phyloP scores from a whole-genome alignment of 2,797 vertebrate species.

The Siniperca undulata region DNA sequence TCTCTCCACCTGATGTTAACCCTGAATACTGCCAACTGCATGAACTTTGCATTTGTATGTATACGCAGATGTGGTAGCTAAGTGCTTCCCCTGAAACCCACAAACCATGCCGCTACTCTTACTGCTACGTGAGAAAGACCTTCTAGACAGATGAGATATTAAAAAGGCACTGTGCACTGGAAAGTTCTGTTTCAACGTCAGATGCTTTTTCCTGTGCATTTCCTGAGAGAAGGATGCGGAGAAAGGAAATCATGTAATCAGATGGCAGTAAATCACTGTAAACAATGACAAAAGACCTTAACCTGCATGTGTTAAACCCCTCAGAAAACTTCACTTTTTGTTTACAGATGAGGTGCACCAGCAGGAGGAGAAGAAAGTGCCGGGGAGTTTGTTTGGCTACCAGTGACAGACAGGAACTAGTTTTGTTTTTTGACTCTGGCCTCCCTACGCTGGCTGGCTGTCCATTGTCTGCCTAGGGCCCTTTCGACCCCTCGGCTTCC shows the following conservation, averaged over 20 bases:
- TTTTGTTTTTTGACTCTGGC: slow-evolving; percentile 68
- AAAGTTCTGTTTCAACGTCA: slow-evolving; percentile 60
- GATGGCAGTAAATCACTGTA: slow-evolving; percentile 55
- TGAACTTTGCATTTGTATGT: not conserved
- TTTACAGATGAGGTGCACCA: slow-evolving; percentile 43
- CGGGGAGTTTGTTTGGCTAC: slow-evolving; percentile 38
- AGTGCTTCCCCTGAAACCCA: slow-evolving; percentile 39
- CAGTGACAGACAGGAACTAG: slow-evolving; percentile 68
- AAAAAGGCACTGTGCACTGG: slow-evolving; percentile 18
- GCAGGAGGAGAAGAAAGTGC: slow-evolving; percentile 67
- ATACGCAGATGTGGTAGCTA: not conserved
- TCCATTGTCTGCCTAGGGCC: slow-evolving; percentile 80
- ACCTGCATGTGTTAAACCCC: not conserved
- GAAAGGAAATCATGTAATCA: slow-evolving; percentile 66
- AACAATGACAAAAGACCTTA: slow-evolving; percentile 51
- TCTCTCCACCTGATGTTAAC: slow-evolving; percentile 31
- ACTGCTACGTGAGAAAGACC: slow-evolving; percentile 19
- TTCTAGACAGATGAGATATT: slow-evolving; percentile 15
- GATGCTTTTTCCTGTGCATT: slow-evolving; percentile 71
- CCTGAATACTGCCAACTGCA: slow-evolving; percentile 23
- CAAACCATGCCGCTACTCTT: slow-evolving; percentile 6
- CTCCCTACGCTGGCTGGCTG: slow-evolving; percentile 57
- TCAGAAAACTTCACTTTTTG: slow-evolving; percentile 34
- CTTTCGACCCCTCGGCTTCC: slow-evolving; percentile 81
- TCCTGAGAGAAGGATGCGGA: slow-evolving; percentile 57